Evolutionary conservation across 2,888 invertebrate species (phyloP).

Genomic region (Cabera pusaria): DNA sequence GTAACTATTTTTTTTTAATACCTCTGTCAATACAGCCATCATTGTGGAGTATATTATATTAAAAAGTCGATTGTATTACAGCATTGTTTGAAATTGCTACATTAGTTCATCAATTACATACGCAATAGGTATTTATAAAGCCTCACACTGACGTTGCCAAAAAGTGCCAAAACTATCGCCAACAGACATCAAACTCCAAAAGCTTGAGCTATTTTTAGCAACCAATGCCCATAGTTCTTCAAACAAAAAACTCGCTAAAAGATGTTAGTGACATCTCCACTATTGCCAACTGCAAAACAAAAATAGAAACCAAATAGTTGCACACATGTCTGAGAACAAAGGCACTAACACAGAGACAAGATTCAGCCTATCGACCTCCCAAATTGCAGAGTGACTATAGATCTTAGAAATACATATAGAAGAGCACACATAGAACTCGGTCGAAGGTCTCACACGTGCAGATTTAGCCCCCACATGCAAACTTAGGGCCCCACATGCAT

Average conservation of each 20-base stretch:
- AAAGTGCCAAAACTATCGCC: too few relatives aligned
- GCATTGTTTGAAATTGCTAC: too few relatives aligned
- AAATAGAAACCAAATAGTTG: slow-evolving; percentile 17
- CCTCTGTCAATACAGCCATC: too few relatives aligned
- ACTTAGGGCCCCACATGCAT: slow-evolving; percentile 32
- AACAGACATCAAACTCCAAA: too few relatives aligned
- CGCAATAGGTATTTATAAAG: too few relatives aligned
- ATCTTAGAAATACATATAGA: slow-evolving; percentile 1
- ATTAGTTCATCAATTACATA: too few relatives aligned
- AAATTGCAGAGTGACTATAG: slow-evolving; percentile 22
- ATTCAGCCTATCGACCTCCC: slow-evolving; percentile 18
- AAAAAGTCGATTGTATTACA: too few relatives aligned
- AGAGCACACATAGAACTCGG: too few relatives aligned
- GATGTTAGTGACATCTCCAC: slow-evolving; percentile 15
- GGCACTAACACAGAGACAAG: slow-evolving; percentile 9
- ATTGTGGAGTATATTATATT: too few relatives aligned
- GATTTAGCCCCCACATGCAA: slow-evolving; percentile 22
- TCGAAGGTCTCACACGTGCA: slow-evolving; percentile 22
- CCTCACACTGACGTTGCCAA: too few relatives aligned
- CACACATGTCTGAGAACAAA: slow-evolving; percentile 18
- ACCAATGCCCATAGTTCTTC: not conserved
- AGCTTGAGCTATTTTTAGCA: not conserved
- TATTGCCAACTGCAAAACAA: slow-evolving; percentile 19
- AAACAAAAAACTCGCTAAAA: slow-evolving; percentile 6
- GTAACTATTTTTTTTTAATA: too few relatives aligned